Evolutionary conservation across 1,140 invertebrate genomes (phyloP).

Genomic region (Drosophila nigromelanica): DNA sequence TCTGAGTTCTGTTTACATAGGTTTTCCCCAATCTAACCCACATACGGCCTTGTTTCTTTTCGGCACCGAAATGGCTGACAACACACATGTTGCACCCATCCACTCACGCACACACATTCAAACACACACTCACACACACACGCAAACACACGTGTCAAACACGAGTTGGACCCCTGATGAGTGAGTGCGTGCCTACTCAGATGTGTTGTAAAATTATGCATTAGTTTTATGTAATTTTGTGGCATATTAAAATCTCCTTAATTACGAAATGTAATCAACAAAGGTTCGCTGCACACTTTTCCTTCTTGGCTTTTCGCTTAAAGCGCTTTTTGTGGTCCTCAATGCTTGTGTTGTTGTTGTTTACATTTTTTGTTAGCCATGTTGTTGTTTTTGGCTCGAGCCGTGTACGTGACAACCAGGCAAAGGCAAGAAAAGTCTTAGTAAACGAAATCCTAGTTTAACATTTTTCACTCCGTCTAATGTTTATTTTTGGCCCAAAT

Average conservation of each 20-base stretch:
- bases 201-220: slow-evolving; percentile 79
- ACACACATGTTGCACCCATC: slow-evolving; percentile 44
- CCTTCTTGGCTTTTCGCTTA: slow-evolving; percentile 31
- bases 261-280: slow-evolving; percentile 78
- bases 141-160: neutral
- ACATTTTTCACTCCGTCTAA: slow-evolving; percentile 55
- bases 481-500: slow-evolving; percentile 51
- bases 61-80: slow-evolving; percentile 50
- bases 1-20: slow-evolving; percentile 68
- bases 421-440: slow-evolving; percentile 57
- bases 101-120: slow-evolving; percentile 8
- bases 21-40: slow-evolving; percentile 24
- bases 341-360: slow-evolving; percentile 46
- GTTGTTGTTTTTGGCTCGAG: slow-evolving; percentile 27
- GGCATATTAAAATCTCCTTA: slow-evolving; percentile 78
- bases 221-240: slow-evolving; percentile 78
- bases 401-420: slow-evolving; percentile 54
- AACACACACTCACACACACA: neutral
- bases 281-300: slow-evolving; percentile 52
- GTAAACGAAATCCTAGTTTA: slow-evolving; percentile 67
- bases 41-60: slow-evolving; percentile 20
- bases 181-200: slow-evolving; percentile 66
- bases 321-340: slow-evolving; percentile 33
- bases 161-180: slow-evolving; percentile 19
- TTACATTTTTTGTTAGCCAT: slow-evolving; percentile 49